These are phyloP conservation scores for Episyrphus balteatus DNA, from an alignment of 1,140 invertebrate genomes.

Conservation along the genomic window DNA sequence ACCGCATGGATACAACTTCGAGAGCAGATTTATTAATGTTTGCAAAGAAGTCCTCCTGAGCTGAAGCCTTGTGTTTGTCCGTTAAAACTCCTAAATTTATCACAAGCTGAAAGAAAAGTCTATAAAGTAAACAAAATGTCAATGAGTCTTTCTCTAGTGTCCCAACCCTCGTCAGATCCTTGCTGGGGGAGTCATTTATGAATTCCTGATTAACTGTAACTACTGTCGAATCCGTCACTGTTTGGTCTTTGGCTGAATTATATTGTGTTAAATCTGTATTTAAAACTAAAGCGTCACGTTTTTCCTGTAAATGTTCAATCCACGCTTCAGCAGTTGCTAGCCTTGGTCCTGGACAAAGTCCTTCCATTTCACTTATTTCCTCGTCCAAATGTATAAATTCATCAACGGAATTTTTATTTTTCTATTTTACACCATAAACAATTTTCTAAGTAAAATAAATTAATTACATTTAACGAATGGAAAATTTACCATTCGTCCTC, in stretches of 20 bases:
- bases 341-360: constrained; percentile 26
- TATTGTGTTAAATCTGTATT: neutral
- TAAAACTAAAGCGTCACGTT: constrained; percentile 16
- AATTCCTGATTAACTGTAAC: too few relatives aligned
- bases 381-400: constrained; percentile 29
- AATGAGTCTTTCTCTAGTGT: too few relatives aligned
- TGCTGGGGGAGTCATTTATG: too few relatives aligned
- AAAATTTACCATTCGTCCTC: too few relatives aligned
- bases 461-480: too few relatives aligned
- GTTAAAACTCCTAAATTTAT: constrained; percentile 26
- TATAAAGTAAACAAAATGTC: neutral
- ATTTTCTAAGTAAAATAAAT: too few relatives aligned
- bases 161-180: too few relatives aligned
- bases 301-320: constrained; percentile 28
- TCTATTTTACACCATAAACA: too few relatives aligned
- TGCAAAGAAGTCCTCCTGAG: constrained; percentile 36
- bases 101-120: constrained; percentile 15
- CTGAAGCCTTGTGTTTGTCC: constrained; percentile 33
- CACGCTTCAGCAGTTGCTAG: constrained; percentile 32
- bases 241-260: neutral
- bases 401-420: constrained; percentile 13
- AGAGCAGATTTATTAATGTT: constrained; percentile 29
- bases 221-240: too few relatives aligned
- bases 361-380: constrained; percentile 30
- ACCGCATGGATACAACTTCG: constrained; percentile 24